phyloP scores from a whole-genome alignment of 2,888 invertebrate species.

The Apantesis nais region DNA sequence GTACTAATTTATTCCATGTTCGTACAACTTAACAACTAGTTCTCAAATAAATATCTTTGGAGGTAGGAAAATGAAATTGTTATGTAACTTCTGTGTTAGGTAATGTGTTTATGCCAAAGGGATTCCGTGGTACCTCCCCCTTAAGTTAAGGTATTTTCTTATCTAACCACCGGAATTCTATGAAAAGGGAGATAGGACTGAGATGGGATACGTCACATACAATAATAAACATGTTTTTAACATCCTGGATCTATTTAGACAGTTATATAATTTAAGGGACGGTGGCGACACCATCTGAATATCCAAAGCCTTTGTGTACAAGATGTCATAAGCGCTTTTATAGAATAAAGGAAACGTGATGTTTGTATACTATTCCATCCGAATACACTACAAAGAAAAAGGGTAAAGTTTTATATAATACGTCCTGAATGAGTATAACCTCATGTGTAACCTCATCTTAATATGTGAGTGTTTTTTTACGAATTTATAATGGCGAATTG shows the following conservation, averaged over 20 bases:
- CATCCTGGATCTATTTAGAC: slow-evolving; percentile 15
- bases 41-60: slow-evolving; percentile 24
- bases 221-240: slow-evolving; percentile 17
- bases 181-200: slow-evolving; percentile 29
- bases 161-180: slow-evolving; percentile 37
- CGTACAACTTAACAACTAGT: slow-evolving; percentile 19
- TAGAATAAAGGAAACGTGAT: neutral
- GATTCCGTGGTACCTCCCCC: slow-evolving; percentile 24
- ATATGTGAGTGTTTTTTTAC: neutral
- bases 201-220: slow-evolving; percentile 22
- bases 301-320: slow-evolving; percentile 1
- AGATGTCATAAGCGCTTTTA: neutral
- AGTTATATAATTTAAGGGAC: slow-evolving; percentile 19
- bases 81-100: slow-evolving; percentile 14
- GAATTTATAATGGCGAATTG: neutral
- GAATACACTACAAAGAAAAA: neutral
- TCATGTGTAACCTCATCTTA: neutral
- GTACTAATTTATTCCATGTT: slow-evolving; percentile 26
- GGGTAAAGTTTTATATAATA: neutral
- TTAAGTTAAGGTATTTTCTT: slow-evolving; percentile 30
- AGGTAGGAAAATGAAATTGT: slow-evolving; percentile 27
- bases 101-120: slow-evolving; percentile 25
- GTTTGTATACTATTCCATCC: neutral
- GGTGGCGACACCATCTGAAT: slow-evolving; percentile 15
- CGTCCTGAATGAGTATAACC: neutral